These are phyloP conservation scores for Phengaris arion DNA, from an alignment of 2,888 invertebrate genomes.

Conservation along the genomic window DNA sequence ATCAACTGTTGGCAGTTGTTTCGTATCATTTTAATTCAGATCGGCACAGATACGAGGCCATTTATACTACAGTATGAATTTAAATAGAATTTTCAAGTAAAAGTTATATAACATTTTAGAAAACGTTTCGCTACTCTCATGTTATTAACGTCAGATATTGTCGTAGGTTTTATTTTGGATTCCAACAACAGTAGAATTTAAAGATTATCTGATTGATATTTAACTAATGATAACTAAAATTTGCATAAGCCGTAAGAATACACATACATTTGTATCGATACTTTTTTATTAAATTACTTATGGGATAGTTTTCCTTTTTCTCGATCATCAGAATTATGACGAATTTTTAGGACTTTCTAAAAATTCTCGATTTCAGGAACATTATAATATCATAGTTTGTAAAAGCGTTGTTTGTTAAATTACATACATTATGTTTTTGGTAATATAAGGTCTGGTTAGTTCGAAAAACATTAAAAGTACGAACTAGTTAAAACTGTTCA, in stretches of 20 bases:
- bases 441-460: no score
- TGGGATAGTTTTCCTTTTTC: no score
- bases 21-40: conserved; percentile 57
- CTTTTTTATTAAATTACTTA: no score
- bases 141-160: neutral
- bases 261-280: no score
- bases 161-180: neutral
- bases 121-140: neutral
- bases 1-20: conserved; percentile 62
- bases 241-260: no score
- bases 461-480: neutral
- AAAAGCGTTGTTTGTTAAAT: no score
- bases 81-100: conserved; percentile 22
- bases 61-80: conserved; percentile 14
- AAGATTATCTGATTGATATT: neutral
- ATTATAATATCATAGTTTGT: no score
- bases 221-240: no score
- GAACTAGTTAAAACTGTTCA: neutral
- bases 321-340: no score
- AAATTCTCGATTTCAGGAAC: no score
- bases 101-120: conserved; percentile 20
- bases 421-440: no score
- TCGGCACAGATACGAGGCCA: conserved; percentile 36
- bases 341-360: no score
- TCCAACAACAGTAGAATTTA: neutral